A percentile compares a stretch with the other conserved stretches of the same genome.
Evolutionary conservation across 2,113 vertebrate species (phyloP).

Genomic region (Lamprotornis superbus): DNA sequence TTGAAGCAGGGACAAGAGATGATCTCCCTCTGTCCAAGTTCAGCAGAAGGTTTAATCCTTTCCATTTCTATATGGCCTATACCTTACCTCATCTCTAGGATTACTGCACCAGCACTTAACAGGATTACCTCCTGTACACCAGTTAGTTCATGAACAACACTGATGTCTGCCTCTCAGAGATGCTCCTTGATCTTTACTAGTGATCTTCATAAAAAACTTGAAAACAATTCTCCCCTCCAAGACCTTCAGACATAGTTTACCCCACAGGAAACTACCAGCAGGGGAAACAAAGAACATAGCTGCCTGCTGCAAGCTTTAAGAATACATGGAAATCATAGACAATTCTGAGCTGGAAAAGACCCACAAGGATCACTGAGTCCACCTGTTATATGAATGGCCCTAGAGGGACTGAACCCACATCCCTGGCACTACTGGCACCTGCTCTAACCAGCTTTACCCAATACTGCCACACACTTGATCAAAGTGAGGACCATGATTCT

Average conservation of each 20-base stretch:
- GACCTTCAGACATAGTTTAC: neutral
- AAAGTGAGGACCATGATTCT: neutral
- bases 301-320: neutral
- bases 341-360: neutral
- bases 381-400: neutral
- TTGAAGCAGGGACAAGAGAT: neutral
- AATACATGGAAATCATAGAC: neutral
- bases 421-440: neutral
- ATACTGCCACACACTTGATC: neutral
- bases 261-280: neutral
- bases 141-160: neutral
- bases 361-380: neutral
- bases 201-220: neutral
- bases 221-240: neutral
- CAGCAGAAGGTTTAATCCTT: neutral
- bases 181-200: neutral
- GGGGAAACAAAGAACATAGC: neutral
- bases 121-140: neutral
- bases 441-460: neutral
- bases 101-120: neutral
- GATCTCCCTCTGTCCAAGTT: neutral
- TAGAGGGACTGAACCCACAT: neutral
- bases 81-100: neutral
- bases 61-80: neutral
- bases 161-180: neutral